Conservation (phyloP, 1,140 invertebrate genomes). For the Phthorimaea operculella region DNA sequence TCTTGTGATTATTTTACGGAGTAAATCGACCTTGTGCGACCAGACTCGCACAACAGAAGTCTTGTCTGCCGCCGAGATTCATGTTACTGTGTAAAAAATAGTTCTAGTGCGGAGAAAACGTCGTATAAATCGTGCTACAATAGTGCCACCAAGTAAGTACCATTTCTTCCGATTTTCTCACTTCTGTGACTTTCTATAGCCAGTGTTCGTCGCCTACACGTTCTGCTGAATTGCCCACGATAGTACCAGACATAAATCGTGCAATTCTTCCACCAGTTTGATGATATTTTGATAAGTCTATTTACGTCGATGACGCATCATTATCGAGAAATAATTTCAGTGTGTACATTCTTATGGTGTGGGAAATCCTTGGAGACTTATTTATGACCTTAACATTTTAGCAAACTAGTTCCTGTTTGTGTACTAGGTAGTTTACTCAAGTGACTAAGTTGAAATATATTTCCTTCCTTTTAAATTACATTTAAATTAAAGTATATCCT, state of each 20-base stretch:
- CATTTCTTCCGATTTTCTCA: not conserved
- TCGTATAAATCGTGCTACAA: not conserved
- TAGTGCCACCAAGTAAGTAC: not conserved
- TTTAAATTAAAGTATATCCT: no score
- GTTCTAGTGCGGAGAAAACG: not conserved
- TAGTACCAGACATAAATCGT: not conserved
- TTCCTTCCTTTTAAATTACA: no score
- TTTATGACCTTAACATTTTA: constrained; percentile 4
- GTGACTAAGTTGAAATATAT: no score
- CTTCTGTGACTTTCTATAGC: not conserved
- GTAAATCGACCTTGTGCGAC: constrained; percentile 2
- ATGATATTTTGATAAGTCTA: not conserved
- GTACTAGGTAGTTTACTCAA: not conserved
- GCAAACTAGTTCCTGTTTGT: not conserved
- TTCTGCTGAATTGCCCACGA: not conserved
- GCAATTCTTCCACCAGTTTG: not conserved
- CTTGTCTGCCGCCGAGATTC: not conserved
- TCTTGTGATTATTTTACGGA: not conserved
- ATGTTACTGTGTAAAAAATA: constrained; percentile 1
- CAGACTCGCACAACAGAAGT: not conserved
- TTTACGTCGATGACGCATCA: not conserved
- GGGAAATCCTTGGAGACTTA: not conserved
- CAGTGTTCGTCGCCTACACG: not conserved
- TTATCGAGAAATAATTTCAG: not conserved
- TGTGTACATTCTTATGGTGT: not conserved